Evolutionary conservation across 2,113 vertebrate species (phyloP).

Genomic region (Diglossa brunneiventris): DNA sequence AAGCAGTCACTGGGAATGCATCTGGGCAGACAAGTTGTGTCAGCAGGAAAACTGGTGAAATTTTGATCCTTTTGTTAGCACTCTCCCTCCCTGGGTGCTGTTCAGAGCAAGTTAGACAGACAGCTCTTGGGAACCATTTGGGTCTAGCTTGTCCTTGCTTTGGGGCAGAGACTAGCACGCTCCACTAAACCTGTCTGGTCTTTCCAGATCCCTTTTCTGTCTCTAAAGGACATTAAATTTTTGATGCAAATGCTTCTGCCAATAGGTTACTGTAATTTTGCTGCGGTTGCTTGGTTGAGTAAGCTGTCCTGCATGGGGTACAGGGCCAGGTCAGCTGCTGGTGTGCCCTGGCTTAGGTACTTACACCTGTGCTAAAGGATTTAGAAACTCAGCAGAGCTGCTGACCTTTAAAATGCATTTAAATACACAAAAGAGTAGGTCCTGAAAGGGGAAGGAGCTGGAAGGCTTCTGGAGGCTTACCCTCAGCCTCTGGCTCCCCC

Average conservation of each 20-base stretch:
- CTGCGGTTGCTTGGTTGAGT: rapidly evolving
- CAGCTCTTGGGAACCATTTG: background rate
- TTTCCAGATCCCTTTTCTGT: background rate
- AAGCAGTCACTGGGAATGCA: background rate
- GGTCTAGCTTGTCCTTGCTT: background rate
- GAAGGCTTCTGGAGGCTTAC: background rate
- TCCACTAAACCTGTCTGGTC: background rate
- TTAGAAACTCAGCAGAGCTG: background rate
- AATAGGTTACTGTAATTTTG: background rate
- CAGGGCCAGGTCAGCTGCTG: background rate
- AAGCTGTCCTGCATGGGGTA: rapidly evolving
- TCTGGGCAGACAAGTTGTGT: background rate
- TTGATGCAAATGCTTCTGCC: background rate
- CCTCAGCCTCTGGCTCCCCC: constrained; percentile 7
- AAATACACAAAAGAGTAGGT: background rate
- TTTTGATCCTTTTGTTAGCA: background rate
- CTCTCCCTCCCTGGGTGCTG: background rate
- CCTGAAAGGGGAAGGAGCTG: background rate
- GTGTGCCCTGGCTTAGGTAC: background rate
- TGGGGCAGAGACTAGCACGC: background rate
- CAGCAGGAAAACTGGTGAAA: background rate
- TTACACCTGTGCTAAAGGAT: background rate
- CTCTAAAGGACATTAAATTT: background rate
- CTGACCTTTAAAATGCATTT: background rate
- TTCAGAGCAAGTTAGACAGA: background rate